Evolutionary conservation across 53 echinoderm and acorn worm genomes (phyloP), one percentile per base, ranked within the genome.

Genomic region (Arbacia lixula): DNA sequence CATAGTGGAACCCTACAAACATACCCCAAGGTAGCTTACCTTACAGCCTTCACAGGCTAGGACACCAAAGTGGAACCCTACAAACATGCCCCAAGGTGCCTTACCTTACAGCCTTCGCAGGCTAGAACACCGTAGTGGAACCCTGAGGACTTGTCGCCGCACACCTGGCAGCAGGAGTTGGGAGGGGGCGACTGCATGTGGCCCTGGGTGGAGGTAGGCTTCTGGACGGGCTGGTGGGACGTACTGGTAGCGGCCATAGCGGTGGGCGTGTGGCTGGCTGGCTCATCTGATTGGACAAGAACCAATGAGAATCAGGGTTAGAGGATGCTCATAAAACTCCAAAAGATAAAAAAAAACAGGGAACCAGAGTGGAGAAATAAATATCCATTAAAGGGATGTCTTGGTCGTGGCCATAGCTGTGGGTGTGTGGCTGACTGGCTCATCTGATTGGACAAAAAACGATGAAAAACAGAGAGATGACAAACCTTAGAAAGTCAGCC

Each of bases 91-190:
- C 14, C 8, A 26, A 20, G 16, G 2, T 16, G 31, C 46, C 88
- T 86, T 83, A 97, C 98, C 85, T 96, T 97, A 82, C 98, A 97
- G 25, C 98, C 98, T 79, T 97, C 98, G 71, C 98, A 97, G 37
- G 98, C 98, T 81, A 94, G 84, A 53, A 97, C 98, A 21, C 98
- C 98, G 52, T 97, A 97, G 77, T 97, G 98, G 82, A 97, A 97
- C 31, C 98, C 98, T 25, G 98, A 97, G 19, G 98, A 97, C 66
- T 97, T 97, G 84, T 97, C 98, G 6, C 98, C 94, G 27, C 98
- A 97, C 8, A 97, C 98, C 43, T 94, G 88, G 53, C 98, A 94
- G 79, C 90, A 91, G 6, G 91, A 91, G 85, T 91, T 94, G 37
- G 87, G 93, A 14, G 75, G 85, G 0, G 93, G 90, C 0, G 93